Evolutionary conservation across 1,140 invertebrate genomes (phyloP).

Genomic region (Bombus confusus): DNA sequence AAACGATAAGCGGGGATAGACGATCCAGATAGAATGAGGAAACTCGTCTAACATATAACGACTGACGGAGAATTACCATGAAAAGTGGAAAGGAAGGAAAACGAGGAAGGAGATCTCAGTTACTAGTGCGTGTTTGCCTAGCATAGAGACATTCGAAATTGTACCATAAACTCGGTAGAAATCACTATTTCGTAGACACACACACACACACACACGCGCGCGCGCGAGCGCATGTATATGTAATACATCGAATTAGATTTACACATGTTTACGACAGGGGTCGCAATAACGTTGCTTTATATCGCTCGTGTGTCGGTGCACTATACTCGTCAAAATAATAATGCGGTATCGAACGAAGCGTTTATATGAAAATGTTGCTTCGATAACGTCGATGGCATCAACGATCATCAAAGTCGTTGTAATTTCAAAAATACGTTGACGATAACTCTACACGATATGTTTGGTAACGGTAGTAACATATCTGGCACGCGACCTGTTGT

Average conservation of each 20-base stretch:
- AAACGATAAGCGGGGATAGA: neutral
- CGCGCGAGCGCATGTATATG: too few relatives aligned
- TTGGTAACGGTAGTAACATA: neutral
- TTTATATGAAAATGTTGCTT: conserved; percentile 3
- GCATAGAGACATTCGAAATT: too few relatives aligned
- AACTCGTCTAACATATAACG: too few relatives aligned
- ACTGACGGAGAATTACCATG: too few relatives aligned
- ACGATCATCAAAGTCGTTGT: too few relatives aligned
- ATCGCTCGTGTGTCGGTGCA: neutral
- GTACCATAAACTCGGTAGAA: too few relatives aligned
- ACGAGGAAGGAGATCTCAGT: too few relatives aligned
- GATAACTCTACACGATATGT: neutral
- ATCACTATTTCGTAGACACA: neutral
- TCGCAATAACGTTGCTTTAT: neutral
- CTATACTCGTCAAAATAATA: neutral
- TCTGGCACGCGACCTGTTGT: neutral
- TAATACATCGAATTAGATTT: neutral
- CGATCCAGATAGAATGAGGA: neutral
- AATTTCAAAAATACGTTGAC: neutral
- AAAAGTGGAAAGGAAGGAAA: too few relatives aligned
- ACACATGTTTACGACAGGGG: neutral
- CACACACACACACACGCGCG: too few relatives aligned
- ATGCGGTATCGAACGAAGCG: neutral
- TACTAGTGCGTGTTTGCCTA: too few relatives aligned
- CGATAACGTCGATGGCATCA: too few relatives aligned